phyloP scores from a whole-genome alignment of 2,797 vertebrate genomes.

The Myiothlypis coronata region DNA sequence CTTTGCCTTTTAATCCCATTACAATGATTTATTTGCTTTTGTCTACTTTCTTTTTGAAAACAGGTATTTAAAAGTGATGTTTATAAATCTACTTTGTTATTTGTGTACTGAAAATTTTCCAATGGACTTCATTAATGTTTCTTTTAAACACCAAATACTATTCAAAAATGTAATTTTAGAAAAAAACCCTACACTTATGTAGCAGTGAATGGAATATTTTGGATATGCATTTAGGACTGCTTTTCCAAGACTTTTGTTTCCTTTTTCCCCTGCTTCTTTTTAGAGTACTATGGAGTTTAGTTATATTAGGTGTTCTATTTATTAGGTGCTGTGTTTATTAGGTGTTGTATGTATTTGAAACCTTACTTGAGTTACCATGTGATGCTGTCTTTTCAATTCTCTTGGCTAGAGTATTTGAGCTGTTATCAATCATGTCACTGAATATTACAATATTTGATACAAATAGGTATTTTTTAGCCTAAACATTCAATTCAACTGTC shows the following conservation, averaged over 20 bases:
- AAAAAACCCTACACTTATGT: background rate
- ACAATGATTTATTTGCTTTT: background rate
- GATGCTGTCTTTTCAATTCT: background rate
- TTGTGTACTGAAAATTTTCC: background rate
- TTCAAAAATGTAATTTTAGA: background rate
- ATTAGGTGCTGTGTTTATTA: background rate
- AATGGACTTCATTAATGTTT: background rate
- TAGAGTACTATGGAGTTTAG: background rate
- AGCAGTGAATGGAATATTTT: background rate
- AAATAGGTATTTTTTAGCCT: background rate
- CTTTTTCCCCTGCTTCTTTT: background rate
- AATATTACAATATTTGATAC: background rate
- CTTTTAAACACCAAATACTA: background rate
- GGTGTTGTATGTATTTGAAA: background rate
- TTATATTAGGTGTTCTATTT: background rate
- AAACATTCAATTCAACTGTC: background rate
- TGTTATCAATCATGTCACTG: background rate
- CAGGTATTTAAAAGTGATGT: background rate
- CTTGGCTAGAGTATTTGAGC: background rate
- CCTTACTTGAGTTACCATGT: background rate
- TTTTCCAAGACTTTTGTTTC: background rate
- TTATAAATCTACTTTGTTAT: background rate
- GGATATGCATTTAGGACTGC: background rate
- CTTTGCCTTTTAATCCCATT: slow-evolving; percentile 3
- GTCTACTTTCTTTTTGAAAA: background rate